A percentile compares a stretch with the other conserved stretches of the same genome.
These are phyloP conservation scores for Dolichoris vasculosae DNA, from an alignment of 1,140 invertebrate species.

Conservation along the genomic window DNA sequence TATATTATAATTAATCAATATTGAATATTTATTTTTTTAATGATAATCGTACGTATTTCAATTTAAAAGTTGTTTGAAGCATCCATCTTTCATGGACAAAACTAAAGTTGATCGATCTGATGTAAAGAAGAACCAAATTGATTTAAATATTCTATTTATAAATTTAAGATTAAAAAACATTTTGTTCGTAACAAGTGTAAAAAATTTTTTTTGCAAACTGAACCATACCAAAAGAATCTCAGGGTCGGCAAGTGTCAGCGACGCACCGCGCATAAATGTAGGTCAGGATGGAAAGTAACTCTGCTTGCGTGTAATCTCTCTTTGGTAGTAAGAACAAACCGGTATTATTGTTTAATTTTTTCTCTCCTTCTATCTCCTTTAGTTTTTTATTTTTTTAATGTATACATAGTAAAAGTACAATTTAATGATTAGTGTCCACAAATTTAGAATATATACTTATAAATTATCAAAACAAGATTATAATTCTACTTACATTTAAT, in stretches of 20 bases:
- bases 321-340: conserved; percentile 68
- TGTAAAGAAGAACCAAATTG: too few species aligned
- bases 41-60: too few species aligned
- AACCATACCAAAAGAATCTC: conserved; percentile 63
- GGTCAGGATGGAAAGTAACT: conserved; percentile 70
- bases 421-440: not conserved
- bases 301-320: conserved; percentile 61
- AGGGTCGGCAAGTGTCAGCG: conserved; percentile 65
- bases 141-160: not conserved
- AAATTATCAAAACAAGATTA: too few species aligned
- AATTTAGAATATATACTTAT: too few species aligned
- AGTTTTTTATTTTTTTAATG: not conserved
- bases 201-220: conserved; percentile 38
- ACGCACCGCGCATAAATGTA: conserved; percentile 63
- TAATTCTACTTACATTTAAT: too few species aligned
- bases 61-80: too few species aligned
- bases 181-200: not conserved
- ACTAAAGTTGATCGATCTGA: too few species aligned
- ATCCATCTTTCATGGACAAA: too few species aligned
- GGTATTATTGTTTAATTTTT: conserved; percentile 64
- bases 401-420: not conserved
- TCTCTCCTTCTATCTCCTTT: not conserved
- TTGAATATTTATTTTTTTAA: too few species aligned
- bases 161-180: not conserved
- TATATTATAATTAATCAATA: too few species aligned